Percentiles rank a stretch among this genome's conserved stretches.
Evolutionary conservation across 2,113 vertebrate genomes (phyloP).

Genomic region (Chaetorhynchus papuensis): DNA sequence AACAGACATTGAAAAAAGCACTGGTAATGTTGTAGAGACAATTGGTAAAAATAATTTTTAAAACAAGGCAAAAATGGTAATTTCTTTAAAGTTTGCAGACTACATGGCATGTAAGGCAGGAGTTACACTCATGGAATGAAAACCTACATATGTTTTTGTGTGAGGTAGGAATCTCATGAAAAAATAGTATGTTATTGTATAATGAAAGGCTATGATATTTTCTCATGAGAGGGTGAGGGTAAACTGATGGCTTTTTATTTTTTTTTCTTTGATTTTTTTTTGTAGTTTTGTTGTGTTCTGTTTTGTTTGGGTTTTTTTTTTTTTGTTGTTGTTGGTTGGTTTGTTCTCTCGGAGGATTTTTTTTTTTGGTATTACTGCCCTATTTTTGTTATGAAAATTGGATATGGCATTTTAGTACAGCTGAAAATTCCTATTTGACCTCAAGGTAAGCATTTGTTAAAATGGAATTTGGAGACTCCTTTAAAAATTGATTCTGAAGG

Average conservation of each 20-base stretch:
- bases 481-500: background rate
- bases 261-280: background rate
- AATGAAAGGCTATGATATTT: background rate
- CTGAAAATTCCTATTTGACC: background rate
- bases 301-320: background rate
- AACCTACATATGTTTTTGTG: fast-evolving
- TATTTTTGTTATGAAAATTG: background rate
- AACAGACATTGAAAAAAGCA: background rate
- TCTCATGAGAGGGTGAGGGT: background rate
- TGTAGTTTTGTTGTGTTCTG: background rate
- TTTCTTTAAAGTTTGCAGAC: background rate
- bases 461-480: background rate
- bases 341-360: background rate
- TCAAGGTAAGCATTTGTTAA: background rate
- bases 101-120: background rate
- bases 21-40: background rate
- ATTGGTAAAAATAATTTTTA: background rate
- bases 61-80: background rate
- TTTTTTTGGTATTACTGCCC: background rate
- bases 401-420: background rate
- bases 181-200: background rate
- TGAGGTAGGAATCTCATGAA: background rate
- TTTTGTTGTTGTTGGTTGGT: background rate
- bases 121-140: background rate
- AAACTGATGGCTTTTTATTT: background rate